Evolutionary conservation across 2,113 vertebrate genomes (phyloP).

Genomic region (Corynorhinus townsendii): DNA sequence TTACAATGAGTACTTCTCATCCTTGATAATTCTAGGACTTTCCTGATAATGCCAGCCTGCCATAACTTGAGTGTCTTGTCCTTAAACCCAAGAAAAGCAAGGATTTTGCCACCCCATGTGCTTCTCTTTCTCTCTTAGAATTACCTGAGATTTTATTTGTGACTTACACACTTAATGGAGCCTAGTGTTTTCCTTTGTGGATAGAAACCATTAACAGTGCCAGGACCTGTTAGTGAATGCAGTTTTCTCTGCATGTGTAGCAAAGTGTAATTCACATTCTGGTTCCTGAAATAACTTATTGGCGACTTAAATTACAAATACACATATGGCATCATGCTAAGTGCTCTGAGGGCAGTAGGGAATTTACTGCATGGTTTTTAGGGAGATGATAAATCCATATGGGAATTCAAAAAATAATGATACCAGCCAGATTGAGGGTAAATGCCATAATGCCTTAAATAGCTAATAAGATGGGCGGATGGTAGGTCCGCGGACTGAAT

Average conservation of each 20-base stretch:
- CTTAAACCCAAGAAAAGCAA: background rate
- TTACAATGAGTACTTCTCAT: background rate
- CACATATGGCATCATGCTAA: background rate
- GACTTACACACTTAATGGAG: background rate
- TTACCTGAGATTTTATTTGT: slow-evolving; percentile 23
- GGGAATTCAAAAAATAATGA: background rate
- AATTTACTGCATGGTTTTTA: background rate
- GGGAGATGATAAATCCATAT: background rate
- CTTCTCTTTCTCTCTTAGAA: background rate
- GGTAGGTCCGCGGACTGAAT: background rate
- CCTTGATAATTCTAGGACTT: background rate
- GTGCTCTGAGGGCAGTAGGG: background rate
- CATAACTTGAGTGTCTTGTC: background rate
- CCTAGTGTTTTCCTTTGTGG: background rate
- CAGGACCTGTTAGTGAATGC: background rate
- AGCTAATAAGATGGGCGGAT: background rate
- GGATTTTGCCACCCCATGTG: accelerated
- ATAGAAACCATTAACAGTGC: background rate
- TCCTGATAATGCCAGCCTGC: background rate
- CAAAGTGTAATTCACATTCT: background rate
- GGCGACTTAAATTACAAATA: background rate
- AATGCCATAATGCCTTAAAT: background rate
- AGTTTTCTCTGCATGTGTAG: background rate
- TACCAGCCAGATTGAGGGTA: background rate
- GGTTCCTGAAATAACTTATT: background rate